Percentiles rank a stretch among this genome's conserved stretches.
Evolutionary conservation across 2,888 invertebrate species (phyloP).

Genomic region (Tetrapedia diversipes): DNA sequence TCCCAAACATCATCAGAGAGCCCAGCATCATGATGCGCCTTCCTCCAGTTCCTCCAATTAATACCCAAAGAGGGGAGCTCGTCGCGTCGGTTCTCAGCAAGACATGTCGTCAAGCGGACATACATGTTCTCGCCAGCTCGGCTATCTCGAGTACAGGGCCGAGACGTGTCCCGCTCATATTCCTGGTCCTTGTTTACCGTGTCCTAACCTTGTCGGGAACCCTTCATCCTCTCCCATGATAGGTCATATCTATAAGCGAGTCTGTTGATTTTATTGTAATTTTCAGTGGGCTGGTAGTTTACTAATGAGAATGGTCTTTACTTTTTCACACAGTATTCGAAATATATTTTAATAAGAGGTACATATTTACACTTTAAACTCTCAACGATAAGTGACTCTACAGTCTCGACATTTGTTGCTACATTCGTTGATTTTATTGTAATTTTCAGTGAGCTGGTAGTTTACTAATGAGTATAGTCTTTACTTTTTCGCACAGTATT

Average conservation of each 20-base stretch:
- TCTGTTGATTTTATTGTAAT: no score
- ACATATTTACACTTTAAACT: no score
- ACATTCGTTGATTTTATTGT: no score
- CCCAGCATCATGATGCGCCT: not conserved
- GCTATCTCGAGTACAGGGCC: constrained; percentile 46
- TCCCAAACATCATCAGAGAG: not conserved
- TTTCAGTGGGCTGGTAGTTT: no score
- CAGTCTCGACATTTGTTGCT: no score
- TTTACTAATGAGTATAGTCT: no score
- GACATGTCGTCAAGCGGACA: constrained; percentile 8
- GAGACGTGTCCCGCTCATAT: constrained; percentile 48
- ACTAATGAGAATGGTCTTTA: no score
- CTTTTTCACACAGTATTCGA: no score
- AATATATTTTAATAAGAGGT: no score
- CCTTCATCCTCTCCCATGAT: constrained; percentile 28
- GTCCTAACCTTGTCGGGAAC: constrained; percentile 34
- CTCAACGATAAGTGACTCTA: no score
- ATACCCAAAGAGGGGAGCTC: constrained; percentile 37
- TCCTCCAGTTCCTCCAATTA: constrained; percentile 24
- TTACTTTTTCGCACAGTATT: no score
- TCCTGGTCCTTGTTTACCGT: constrained; percentile 42
- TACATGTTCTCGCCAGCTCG: constrained; percentile 30
- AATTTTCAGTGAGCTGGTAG: no score
- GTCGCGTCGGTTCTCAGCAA: constrained; percentile 7
- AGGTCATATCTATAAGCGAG: constrained; percentile 30